A percentile compares a stretch with the other conserved stretches of the same genome.
Evolutionary conservation across 1,140 invertebrate genomes (phyloP).

Genomic region (Brachionus plicatilis): DNA sequence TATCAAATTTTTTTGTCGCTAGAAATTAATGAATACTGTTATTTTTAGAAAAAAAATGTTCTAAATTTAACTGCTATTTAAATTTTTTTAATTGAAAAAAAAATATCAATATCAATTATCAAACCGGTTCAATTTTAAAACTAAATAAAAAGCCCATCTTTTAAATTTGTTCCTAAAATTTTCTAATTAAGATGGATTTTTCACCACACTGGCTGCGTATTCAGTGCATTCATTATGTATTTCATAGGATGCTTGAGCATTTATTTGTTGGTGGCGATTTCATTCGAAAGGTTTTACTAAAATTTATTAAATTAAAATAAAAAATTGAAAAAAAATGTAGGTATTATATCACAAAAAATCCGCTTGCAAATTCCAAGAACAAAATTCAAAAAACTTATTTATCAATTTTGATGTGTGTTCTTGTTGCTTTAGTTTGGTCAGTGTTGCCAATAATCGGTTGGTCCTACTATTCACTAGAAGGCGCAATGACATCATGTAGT

Average conservation of each 20-base stretch:
- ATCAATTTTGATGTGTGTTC: not conserved
- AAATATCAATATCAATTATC: not conserved
- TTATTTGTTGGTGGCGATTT: not conserved
- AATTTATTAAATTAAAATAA: not conserved
- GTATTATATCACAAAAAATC: slow-evolving; percentile 6
- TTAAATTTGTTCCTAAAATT: not conserved
- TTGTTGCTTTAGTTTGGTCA: not conserved
- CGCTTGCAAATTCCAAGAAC: not conserved
- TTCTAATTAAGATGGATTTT: slow-evolving; percentile 27
- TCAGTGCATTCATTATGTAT: slow-evolving; percentile 6
- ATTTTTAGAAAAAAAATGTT: too few relatives aligned
- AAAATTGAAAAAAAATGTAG: not conserved
- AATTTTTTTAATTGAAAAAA: too few relatives aligned
- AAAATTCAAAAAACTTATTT: not conserved
- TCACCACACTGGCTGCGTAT: not conserved
- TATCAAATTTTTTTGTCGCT: too few relatives aligned
- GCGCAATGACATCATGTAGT: slow-evolving; percentile 20
- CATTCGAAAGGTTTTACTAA: not conserved
- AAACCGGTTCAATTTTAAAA: not conserved
- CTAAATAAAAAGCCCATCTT: too few relatives aligned
- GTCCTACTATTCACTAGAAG: slow-evolving; percentile 37
- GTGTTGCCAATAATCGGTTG: slow-evolving; percentile 11
- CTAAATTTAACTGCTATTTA: too few relatives aligned
- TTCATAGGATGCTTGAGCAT: slow-evolving; percentile 23
- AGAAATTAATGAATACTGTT: too few relatives aligned